Percentiles rank a stretch among this genome's conserved stretches.
These are phyloP conservation scores for Oegoconia quadripuncta DNA, from an alignment of 2,888 invertebrate genomes.

Conservation along the genomic window DNA sequence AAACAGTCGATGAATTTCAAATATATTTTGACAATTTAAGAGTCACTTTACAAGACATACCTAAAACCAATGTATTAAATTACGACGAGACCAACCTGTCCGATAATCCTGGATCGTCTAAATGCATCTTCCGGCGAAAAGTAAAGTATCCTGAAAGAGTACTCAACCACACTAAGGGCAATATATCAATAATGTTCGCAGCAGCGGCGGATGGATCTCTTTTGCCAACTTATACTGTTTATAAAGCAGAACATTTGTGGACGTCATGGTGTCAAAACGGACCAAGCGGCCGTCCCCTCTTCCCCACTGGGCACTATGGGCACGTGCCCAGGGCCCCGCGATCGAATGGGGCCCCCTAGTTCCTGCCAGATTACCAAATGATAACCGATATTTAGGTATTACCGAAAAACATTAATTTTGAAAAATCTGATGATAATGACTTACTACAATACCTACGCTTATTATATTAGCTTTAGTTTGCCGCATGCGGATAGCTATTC, in stretches of 20 bases:
- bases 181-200: slow-evolving; percentile 41
- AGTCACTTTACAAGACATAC: slow-evolving; percentile 10
- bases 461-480: too few species aligned
- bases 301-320: slow-evolving; percentile 15
- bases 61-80: slow-evolving; percentile 13
- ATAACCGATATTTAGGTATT: slow-evolving; percentile 1
- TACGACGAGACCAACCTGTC: slow-evolving; percentile 20
- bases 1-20: slow-evolving; percentile 6
- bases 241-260: slow-evolving; percentile 43
- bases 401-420: background rate
- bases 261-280: too few species aligned
- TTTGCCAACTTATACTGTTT: slow-evolving; percentile 45
- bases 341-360: slow-evolving; percentile 17
- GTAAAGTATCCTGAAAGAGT: slow-evolving; percentile 38
- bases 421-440: too few species aligned
- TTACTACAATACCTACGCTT: too few species aligned
- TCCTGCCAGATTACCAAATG: slow-evolving; percentile 14
- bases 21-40: slow-evolving; percentile 9
- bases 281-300: background rate
- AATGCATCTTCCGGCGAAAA: slow-evolving; percentile 27
- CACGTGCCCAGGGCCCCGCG: slow-evolving; percentile 19
- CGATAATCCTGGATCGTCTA: slow-evolving; percentile 19
- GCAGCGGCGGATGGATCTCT: slow-evolving; percentile 29
- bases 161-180: slow-evolving; percentile 36
- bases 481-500: too few species aligned